Evolutionary conservation across 1,140 invertebrate species (phyloP).

Genomic region (Lanistes nyassanus): DNA sequence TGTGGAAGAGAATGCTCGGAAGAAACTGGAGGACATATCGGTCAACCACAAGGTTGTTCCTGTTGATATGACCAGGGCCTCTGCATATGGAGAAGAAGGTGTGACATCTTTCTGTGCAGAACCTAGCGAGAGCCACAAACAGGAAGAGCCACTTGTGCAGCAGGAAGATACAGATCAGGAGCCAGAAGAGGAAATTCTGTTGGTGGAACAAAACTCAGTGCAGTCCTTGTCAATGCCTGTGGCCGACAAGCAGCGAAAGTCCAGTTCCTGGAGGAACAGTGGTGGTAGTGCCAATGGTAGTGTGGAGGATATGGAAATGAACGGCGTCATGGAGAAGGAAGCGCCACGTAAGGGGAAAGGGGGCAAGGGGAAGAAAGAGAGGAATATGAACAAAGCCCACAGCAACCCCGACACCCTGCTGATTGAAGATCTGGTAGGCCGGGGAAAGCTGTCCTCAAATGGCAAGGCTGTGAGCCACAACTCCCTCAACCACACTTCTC

Average conservation of each 20-base stretch:
- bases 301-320: slow-evolving; percentile 41
- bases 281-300: slow-evolving; percentile 23
- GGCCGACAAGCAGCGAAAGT: slow-evolving; percentile 39
- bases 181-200: background rate
- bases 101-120: slow-evolving; percentile 23
- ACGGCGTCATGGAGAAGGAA: slow-evolving; percentile 37
- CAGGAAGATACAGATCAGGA: background rate
- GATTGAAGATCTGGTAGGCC: slow-evolving; percentile 42
- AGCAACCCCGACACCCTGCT: slow-evolving; percentile 46
- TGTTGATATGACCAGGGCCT: slow-evolving; percentile 94
- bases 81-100: slow-evolving; percentile 77
- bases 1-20: slow-evolving; percentile 89
- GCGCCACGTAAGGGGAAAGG: slow-evolving; percentile 32
- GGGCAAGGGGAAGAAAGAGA: slow-evolving; percentile 33
- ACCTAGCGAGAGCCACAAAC: background rate
- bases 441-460: slow-evolving; percentile 25
- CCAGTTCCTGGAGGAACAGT: slow-evolving; percentile 26
- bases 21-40: slow-evolving; percentile 88
- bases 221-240: slow-evolving; percentile 45
- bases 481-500: slow-evolving; percentile 43
- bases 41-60: slow-evolving; percentile 91
- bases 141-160: background rate
- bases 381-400: slow-evolving; percentile 29
- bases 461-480: slow-evolving; percentile 38
- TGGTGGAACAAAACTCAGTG: background rate